Conservation (phyloP, 2,113 vertebrate species). For the Mesoclemmys tuberculata region DNA sequence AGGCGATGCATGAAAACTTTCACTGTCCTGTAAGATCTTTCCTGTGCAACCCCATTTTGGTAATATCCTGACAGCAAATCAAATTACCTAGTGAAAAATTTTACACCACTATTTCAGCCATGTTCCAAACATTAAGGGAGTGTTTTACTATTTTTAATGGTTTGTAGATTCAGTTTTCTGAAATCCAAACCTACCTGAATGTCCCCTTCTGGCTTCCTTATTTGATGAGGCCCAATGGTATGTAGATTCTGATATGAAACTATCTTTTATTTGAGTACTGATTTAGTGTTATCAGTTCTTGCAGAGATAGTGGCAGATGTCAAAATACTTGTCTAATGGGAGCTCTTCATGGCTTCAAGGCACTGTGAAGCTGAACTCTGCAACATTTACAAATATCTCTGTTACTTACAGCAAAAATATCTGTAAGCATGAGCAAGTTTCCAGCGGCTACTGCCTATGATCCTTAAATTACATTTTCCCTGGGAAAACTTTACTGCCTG, state of each 20-base stretch:
- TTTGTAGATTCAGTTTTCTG: not conserved
- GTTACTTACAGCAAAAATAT: not conserved
- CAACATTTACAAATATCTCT: not conserved
- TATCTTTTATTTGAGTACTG: not conserved
- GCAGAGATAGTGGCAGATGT: not conserved
- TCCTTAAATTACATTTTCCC: too few species aligned
- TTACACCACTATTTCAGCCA: not conserved
- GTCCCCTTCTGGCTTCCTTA: not conserved
- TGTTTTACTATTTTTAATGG: fast-evolving
- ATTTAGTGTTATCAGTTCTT: not conserved
- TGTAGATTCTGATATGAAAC: not conserved
- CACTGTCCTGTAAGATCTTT: not conserved
- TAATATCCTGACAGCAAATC: not conserved
- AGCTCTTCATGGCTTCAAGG: not conserved
- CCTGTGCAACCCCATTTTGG: not conserved
- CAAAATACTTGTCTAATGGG: not conserved
- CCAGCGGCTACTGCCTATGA: not conserved
- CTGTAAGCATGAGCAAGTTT: not conserved
- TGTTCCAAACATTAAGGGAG: not conserved
- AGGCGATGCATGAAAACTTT: not conserved
- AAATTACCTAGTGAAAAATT: not conserved
- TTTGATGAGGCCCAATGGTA: not conserved
- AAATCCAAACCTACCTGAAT: not conserved
- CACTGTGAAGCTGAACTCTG: not conserved
- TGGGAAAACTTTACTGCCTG: too few species aligned